Percentiles rank a stretch among this genome's conserved stretches.
phyloP scores from a whole-genome alignment of 2,888 invertebrate species.

The Agrochola lychnidis region DNA sequence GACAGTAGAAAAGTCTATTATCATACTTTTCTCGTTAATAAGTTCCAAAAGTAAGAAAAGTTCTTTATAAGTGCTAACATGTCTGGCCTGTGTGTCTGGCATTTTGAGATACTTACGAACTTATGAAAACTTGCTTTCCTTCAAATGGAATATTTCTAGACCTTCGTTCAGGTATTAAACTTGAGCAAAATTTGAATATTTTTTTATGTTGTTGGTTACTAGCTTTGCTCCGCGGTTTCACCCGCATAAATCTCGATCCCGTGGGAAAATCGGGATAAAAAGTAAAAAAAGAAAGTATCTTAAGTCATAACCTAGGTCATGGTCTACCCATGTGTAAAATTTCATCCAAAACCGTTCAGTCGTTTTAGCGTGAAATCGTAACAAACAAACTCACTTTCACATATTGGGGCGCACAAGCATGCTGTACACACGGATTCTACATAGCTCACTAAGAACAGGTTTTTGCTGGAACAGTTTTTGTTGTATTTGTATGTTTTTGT shows the following conservation, averaged over 20 bases:
- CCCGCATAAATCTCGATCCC: too few species aligned
- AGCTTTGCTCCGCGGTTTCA: too few species aligned
- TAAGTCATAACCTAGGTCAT: neutral
- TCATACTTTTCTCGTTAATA: conserved; percentile 40
- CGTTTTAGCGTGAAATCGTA: neutral
- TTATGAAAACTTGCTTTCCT: conserved; percentile 13
- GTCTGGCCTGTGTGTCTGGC: conserved; percentile 26
- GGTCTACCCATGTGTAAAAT: neutral
- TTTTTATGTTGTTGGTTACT: neutral
- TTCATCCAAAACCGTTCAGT: neutral
- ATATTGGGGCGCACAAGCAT: neutral
- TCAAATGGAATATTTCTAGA: conserved; percentile 14
- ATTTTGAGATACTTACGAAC: conserved; percentile 23
- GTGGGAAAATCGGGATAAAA: too few species aligned
- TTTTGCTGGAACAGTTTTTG: too few species aligned
- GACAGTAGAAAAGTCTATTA: conserved; percentile 6
- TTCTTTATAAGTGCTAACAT: conserved; percentile 17
- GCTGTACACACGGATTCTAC: too few species aligned
- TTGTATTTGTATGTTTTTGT: too few species aligned
- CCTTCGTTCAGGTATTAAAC: neutral
- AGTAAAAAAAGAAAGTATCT: too few species aligned
- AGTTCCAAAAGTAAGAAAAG: conserved; percentile 33
- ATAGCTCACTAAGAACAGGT: too few species aligned
- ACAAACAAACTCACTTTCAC: neutral
- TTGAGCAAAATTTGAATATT: neutral